Evolutionary conservation across 2,888 invertebrate genomes (phyloP), one percentile per base, ranked within the genome.

Genomic region (Kuschelorhynchus macadamiae): DNA sequence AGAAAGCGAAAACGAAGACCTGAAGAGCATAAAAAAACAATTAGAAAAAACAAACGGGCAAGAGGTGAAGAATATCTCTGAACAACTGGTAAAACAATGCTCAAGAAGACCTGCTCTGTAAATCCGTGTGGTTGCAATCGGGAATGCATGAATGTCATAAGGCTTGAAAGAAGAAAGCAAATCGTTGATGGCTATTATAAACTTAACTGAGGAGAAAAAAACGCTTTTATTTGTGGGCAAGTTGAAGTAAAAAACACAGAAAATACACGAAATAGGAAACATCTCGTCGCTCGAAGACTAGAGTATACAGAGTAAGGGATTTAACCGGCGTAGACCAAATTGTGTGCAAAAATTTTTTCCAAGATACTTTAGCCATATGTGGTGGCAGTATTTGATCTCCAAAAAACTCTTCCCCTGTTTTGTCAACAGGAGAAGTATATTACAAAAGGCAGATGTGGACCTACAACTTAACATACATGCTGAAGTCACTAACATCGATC

Each of bases 391-490:
- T 41, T 41, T 16, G 41, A 41, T 14, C 2, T 41, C 8, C 20
- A 47, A 47, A 47, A 47, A 9, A 47, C 47, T 20, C 20, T 47
- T 17, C 47, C 47, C 47, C 47, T 2, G 25, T 25, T 2, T 25
- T 47, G 5, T n/a, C 9, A 25, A 47, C 47, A 9, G 47, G 47
- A 1, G 20, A 18, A 18, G 47, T 20, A 2, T 47, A 47, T 12
- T 47, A 47, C 9, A 47, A 47, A 20, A 8, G 47, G 12, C 47
- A 47, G 25, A 25, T 25, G 25, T 25, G 3, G 25, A 25, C 25
- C 25, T 25, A 25, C 25, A 25, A 25, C 7, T 47, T 8, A 7
- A 21, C 12, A 20, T 47, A n/a, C 47, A 47, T 9, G 20, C 17
- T 25, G 47, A 47, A 25, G 47, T 47, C 7, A 25, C 20, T n/a